Evolutionary conservation across 2,888 invertebrate species (phyloP), one percentile per base, ranked within the genome.

Genomic region (Mystacides longicornis): DNA sequence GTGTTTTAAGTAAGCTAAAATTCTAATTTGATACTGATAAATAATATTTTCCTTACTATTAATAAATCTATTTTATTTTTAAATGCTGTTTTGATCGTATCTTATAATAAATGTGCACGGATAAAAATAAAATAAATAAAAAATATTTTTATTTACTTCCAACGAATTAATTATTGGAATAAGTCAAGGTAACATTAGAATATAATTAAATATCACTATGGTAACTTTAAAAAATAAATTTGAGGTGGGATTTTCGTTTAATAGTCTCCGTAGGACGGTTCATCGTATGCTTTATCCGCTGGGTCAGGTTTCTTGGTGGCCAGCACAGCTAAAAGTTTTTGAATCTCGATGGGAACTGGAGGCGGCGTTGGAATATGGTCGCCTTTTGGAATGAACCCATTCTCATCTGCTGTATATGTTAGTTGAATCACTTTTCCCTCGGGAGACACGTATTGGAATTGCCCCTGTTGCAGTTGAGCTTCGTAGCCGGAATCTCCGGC

Each of bases 281-380:
- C 37, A n/a, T 53, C 53, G 22, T 53, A 53, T 2, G 23, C 18
- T 20, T 16, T 20, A 14, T 57, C 56, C 2, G 53, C 60, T 1
- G 58, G 60, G 23, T 60, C 60, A 11, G 60, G 60, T 47, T 52
- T 58, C 42, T 60, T 60, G 21, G 60, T 60, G 20, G 60, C 60
- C 23, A 60, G 56, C 33, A 51, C 79, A 66, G 86, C 86, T 48
- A 87, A 71, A 42, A 85, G 84, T 67, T 85, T 85, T 68, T 86
- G 86, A 60, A 85, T 85, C 69, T 85, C 86, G 54, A 81, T 80
- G 61, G 83, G 83, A 57, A 84, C 80, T 59, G 85, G 84, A 14
- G 85, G 85, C 52, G 85, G 81, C 33, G 85, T 85, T 59, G 85
- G 85, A 64, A 85, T 77, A 67, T 85, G 85, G 65, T 82, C 83